Conservation (phyloP, 2,888 invertebrate species). For the Fabriciana adippe region DNA sequence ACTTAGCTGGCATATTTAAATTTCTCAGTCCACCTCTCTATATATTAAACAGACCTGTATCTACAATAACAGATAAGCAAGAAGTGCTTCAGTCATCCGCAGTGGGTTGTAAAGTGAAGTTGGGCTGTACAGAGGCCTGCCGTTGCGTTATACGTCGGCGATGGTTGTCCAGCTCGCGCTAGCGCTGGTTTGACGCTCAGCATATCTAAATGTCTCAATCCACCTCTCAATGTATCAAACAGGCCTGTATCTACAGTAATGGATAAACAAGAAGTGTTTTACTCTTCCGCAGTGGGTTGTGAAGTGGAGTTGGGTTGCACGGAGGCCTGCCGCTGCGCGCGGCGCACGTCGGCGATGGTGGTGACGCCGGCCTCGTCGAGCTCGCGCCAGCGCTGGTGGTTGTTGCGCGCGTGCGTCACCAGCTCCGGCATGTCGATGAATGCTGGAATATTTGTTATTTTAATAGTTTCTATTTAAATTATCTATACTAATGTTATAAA, state of each 20-base stretch:
- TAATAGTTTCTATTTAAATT: too few relatives aligned
- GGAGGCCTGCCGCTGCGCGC: constrained; percentile 57
- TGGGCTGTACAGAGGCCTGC: too few relatives aligned
- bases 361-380: constrained; percentile 89
- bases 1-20: too few relatives aligned
- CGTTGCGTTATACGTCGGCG: too few relatives aligned
- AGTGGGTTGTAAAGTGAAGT: constrained; percentile 28
- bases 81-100: constrained; percentile 53
- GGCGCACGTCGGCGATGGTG: constrained; percentile 85
- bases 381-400: constrained; percentile 96
- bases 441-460: constrained; percentile 74
- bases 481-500: background rate
- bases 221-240: too few relatives aligned
- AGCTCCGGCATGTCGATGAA: constrained; percentile 97
- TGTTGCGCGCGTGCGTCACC: constrained; percentile 90
- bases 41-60: too few relatives aligned
- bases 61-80: too few relatives aligned
- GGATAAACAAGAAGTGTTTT: constrained; percentile 6
- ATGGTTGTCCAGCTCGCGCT: too few relatives aligned
- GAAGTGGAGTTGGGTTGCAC: constrained; percentile 45
- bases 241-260: too few relatives aligned
- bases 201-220: too few relatives aligned
- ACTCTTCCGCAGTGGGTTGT: constrained; percentile 61
- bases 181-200: too few relatives aligned
- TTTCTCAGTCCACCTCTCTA: too few relatives aligned